phyloP scores from a whole-genome alignment of 2,888 invertebrate species.

The Carcina quercana region DNA sequence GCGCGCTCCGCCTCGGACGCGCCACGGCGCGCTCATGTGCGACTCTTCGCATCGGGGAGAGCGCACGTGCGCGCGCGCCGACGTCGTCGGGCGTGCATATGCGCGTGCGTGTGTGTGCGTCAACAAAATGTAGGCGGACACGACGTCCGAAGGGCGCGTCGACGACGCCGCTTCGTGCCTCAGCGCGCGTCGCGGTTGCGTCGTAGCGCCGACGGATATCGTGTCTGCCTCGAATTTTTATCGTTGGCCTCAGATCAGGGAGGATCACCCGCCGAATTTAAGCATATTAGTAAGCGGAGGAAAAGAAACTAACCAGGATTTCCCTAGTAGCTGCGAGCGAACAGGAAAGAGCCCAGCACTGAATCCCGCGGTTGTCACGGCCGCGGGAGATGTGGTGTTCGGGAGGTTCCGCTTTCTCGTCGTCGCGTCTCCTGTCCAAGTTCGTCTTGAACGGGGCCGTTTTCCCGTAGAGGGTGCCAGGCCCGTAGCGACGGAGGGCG shows the following conservation, averaged over 20 bases:
- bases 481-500: slow-evolving; percentile 55
- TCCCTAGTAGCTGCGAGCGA: slow-evolving; percentile 46
- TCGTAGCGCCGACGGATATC: slow-evolving; percentile 21
- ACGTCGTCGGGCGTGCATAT: no score
- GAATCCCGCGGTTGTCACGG: slow-evolving; percentile 54
- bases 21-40: background rate
- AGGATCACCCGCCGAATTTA: slow-evolving; percentile 70
- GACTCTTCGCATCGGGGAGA: background rate
- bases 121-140: slow-evolving; percentile 15
- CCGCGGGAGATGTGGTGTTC: slow-evolving; percentile 70
- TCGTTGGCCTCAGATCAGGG: slow-evolving; percentile 54
- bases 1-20: no score
- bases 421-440: slow-evolving; percentile 45
- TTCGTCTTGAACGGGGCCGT: slow-evolving; percentile 66
- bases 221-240: slow-evolving; percentile 23
- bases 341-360: slow-evolving; percentile 77
- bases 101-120: background rate
- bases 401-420: slow-evolving; percentile 50
- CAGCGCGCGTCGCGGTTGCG: slow-evolving; percentile 10
- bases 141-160: slow-evolving; percentile 23
- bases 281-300: slow-evolving; percentile 82
- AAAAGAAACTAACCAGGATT: slow-evolving; percentile 75
- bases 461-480: slow-evolving; percentile 69
- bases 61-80: slow-evolving; percentile 3
- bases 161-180: slow-evolving; percentile 16